Percentiles rank a stretch among this genome's conserved stretches.
Conservation (phyloP, 2,888 invertebrate genomes). For the Byasa hedistus region DNA sequence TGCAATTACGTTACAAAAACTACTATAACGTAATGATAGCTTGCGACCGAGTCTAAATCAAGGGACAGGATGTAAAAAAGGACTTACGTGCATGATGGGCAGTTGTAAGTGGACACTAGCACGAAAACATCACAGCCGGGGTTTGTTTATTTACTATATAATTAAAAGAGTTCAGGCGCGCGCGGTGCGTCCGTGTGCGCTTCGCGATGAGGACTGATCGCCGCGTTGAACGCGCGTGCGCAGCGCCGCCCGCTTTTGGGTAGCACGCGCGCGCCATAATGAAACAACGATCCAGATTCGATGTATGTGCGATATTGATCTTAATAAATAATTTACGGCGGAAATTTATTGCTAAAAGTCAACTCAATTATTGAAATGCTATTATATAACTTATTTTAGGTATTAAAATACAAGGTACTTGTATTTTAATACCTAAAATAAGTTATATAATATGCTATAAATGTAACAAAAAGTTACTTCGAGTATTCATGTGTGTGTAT, state of each 20-base stretch:
- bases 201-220: constrained; percentile 51
- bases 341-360: too few species aligned
- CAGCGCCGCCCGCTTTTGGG: constrained; percentile 31
- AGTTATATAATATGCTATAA: too few species aligned
- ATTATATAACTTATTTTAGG: too few species aligned
- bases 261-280: constrained; percentile 26
- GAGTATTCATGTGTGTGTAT: too few species aligned
- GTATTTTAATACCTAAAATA: too few species aligned
- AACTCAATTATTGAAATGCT: too few species aligned
- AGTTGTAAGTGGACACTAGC: constrained; percentile 55
- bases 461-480: too few species aligned
- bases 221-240: constrained; percentile 36
- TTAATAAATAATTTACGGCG: neutral
- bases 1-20: constrained; percentile 46
- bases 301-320: constrained; percentile 11
- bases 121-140: constrained; percentile 62
- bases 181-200: constrained; percentile 48
- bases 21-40: constrained; percentile 21
- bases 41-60: constrained; percentile 22
- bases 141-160: constrained; percentile 47
- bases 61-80: constrained; percentile 32
- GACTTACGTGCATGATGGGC: constrained; percentile 74
- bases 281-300: constrained; percentile 11
- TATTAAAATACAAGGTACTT: too few species aligned
- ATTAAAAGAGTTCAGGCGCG: constrained; percentile 36